Conservation (phyloP, 2,113 vertebrate species). For the Eulemur rufifrons region DNA sequence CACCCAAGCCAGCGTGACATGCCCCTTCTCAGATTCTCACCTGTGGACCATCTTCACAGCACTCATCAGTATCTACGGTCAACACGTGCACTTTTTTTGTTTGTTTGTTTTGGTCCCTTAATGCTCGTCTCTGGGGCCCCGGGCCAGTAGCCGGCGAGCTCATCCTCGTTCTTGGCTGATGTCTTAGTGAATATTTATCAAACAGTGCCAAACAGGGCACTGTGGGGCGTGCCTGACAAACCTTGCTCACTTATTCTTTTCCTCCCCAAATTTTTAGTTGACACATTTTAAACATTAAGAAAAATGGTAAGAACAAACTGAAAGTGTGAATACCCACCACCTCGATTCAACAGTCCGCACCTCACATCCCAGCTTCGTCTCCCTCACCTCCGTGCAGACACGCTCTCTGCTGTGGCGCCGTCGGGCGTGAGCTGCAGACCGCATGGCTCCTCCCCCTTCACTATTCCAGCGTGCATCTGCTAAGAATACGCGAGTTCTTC, state of each 20-base stretch:
- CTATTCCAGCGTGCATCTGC: background rate
- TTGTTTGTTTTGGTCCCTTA: background rate
- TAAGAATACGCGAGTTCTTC: background rate
- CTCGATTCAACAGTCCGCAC: background rate
- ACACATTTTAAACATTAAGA: background rate
- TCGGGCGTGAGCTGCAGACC: background rate
- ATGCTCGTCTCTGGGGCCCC: background rate
- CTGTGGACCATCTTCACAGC: background rate
- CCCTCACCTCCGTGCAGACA: background rate
- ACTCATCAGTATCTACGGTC: no score
- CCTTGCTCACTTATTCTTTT: background rate
- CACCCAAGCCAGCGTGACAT: background rate
- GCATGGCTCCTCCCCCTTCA: background rate
- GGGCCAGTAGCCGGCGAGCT: background rate
- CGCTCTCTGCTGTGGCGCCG: background rate
- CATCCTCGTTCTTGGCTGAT: background rate
- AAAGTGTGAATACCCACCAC: background rate
- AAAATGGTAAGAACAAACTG: background rate
- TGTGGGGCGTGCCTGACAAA: background rate
- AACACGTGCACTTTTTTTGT: background rate
- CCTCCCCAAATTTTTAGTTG: background rate
- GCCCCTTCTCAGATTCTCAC: rapidly evolving
- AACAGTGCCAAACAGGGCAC: background rate
- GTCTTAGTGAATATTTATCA: background rate
- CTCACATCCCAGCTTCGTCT: background rate